phyloP scores from a whole-genome alignment of 2,888 invertebrate genomes.

The Dolomedes plantarius region DNA sequence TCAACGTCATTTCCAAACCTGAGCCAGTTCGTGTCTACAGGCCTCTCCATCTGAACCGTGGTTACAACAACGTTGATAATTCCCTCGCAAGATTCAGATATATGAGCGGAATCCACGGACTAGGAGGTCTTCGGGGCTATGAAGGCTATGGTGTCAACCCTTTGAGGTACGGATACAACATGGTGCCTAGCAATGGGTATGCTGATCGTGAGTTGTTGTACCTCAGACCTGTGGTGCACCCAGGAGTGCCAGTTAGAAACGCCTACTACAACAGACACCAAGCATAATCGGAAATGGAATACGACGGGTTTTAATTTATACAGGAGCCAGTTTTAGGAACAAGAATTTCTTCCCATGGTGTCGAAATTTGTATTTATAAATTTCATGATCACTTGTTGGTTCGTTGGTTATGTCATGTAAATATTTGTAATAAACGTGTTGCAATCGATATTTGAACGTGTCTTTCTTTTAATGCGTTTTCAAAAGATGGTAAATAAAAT shows the following conservation, averaged over 20 bases:
- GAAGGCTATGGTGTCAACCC: constrained; percentile 34
- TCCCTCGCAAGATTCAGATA: constrained; percentile 7
- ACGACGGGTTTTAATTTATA: not conserved
- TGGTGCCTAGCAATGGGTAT: not conserved
- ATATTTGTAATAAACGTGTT: not conserved
- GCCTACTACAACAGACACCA: not conserved
- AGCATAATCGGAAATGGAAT: no score
- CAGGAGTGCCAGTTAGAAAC: not conserved
- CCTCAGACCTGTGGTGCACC: not conserved
- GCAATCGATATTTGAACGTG: no score
- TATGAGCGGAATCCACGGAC: constrained; percentile 30
- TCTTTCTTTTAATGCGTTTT: no score
- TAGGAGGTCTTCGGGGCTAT: constrained; percentile 41
- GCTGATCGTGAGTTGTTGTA: not conserved
- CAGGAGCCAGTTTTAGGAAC: not conserved
- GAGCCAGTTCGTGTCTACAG: not conserved
- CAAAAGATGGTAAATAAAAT: no score
- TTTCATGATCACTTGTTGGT: not conserved
- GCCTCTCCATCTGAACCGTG: constrained; percentile 8
- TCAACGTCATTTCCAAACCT: not conserved
- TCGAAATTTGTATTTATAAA: not conserved
- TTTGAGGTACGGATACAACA: constrained; percentile 11
- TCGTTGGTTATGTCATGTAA: not conserved
- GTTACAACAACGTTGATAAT: constrained; percentile 24
- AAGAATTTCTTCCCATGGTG: not conserved